Conservation (phyloP, 2,797 vertebrate species). For the Coregonus suidteri region DNA sequence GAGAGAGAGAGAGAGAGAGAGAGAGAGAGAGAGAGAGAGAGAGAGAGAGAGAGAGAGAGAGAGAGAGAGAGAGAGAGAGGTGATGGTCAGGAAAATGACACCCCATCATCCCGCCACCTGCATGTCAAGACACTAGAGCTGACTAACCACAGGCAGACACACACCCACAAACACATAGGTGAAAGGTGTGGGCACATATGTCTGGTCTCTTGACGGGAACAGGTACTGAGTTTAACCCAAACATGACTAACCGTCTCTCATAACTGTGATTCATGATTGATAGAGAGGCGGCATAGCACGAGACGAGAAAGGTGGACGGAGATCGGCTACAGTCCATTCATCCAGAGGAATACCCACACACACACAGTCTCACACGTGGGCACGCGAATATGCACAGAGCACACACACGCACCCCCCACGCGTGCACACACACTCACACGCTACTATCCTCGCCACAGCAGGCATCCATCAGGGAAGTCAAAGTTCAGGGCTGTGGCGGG, state of each 20-base stretch:
- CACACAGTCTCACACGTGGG: background rate
- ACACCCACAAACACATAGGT: background rate
- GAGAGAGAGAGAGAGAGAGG: background rate
- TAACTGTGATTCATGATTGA: background rate
- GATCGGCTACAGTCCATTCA: background rate
- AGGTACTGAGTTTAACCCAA: background rate
- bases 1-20: background rate
- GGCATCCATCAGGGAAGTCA: background rate
- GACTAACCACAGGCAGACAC: background rate
- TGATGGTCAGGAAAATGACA: background rate
- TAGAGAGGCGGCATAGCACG: background rate
- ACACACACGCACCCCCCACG: background rate
- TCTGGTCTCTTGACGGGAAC: background rate
- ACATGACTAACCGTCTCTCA: background rate
- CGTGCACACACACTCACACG: background rate
- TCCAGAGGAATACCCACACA: background rate
- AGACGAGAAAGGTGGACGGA: background rate
- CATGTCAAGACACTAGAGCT: background rate
- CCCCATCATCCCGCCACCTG: background rate
- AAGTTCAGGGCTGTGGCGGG: conserved; percentile 3
- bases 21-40: background rate
- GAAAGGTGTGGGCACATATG: background rate
- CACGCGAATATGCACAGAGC: background rate
- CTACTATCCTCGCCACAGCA: background rate
- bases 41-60: background rate